Evolutionary conservation across 1,140 invertebrate species (phyloP).

Genomic region (Panonychus citri): DNA sequence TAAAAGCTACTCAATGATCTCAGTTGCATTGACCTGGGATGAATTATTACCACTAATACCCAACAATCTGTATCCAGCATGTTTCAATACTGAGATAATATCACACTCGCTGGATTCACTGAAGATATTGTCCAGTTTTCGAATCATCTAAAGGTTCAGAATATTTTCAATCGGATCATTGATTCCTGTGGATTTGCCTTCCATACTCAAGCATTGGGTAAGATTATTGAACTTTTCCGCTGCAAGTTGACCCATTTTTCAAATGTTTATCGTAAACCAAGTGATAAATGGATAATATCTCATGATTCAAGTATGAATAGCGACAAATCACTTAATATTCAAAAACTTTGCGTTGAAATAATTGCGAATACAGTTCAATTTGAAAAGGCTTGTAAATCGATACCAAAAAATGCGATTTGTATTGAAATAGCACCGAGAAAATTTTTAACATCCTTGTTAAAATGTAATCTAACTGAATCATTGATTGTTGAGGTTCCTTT

Average conservation of each 20-base stretch:
- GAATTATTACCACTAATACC: constrained; percentile 47
- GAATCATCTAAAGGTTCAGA: background rate
- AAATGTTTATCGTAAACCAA: too few species aligned
- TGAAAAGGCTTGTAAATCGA: constrained; percentile 47
- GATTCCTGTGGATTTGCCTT: background rate
- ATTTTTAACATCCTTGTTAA: constrained; percentile 60
- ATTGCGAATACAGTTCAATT: constrained; percentile 27
- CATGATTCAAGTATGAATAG: too few species aligned
- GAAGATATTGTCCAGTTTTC: constrained; percentile 43
- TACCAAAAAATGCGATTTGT: constrained; percentile 44
- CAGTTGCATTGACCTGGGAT: constrained; percentile 28
- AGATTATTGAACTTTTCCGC: background rate
- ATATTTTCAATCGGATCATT: background rate
- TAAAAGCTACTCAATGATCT: background rate
- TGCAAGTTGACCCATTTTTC: too few species aligned
- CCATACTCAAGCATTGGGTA: background rate
- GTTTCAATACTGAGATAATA: constrained; percentile 76
- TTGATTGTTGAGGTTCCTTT: background rate
- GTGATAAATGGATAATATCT: too few species aligned
- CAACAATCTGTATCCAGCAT: constrained; percentile 54
- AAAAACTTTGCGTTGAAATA: background rate
- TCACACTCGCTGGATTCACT: constrained; percentile 68
- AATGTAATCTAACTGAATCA: constrained; percentile 34
- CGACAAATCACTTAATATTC: too few species aligned
- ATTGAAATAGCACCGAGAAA: constrained; percentile 49